These are phyloP conservation scores for Thaumetopoea pityocampa DNA, from an alignment of 1,140 invertebrate genomes.

Conservation along the genomic window DNA sequence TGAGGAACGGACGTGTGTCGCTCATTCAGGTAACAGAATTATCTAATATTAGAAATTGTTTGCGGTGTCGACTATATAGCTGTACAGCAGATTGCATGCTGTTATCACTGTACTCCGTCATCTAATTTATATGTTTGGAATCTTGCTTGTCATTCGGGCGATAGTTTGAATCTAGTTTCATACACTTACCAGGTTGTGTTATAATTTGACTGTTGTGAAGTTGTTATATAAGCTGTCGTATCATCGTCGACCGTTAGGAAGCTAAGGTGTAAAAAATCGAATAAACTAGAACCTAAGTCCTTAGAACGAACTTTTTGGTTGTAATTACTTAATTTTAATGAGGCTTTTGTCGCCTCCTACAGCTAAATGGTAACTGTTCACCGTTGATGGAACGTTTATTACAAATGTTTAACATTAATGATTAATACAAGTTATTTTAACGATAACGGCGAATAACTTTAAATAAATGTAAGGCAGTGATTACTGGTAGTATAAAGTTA, in stretches of 20 bases:
- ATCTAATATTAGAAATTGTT: constrained; percentile 37
- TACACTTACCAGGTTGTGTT: background rate
- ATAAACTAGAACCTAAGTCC: constrained; percentile 70
- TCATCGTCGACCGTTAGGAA: constrained; percentile 22
- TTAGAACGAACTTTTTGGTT: constrained; percentile 75
- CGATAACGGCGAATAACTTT: constrained; percentile 52
- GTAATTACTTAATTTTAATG: constrained; percentile 63
- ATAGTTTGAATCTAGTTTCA: background rate
- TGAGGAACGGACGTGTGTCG: constrained; percentile 68
- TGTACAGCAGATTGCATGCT: constrained; percentile 18
- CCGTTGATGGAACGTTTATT: constrained; percentile 71
- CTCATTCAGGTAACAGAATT: constrained; percentile 71
- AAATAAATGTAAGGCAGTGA: constrained; percentile 47
- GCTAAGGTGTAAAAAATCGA: constrained; percentile 24
- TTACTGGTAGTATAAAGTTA: constrained; percentile 47
- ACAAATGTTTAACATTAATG: constrained; percentile 59
- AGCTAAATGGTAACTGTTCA: constrained; percentile 73
- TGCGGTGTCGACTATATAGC: constrained; percentile 26
- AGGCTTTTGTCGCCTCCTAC: constrained; percentile 49
- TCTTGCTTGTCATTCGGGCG: too few species aligned
- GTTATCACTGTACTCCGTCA: too few species aligned
- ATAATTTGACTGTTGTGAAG: constrained; percentile 5
- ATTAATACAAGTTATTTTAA: constrained; percentile 51
- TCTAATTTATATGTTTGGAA: too few species aligned
- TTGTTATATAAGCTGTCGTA: constrained; percentile 7